A percentile compares a stretch with the other conserved stretches of the same genome.
These are phyloP conservation scores for Bubo bubo DNA, from an alignment of 2,113 vertebrate genomes.

Conservation along the genomic window DNA sequence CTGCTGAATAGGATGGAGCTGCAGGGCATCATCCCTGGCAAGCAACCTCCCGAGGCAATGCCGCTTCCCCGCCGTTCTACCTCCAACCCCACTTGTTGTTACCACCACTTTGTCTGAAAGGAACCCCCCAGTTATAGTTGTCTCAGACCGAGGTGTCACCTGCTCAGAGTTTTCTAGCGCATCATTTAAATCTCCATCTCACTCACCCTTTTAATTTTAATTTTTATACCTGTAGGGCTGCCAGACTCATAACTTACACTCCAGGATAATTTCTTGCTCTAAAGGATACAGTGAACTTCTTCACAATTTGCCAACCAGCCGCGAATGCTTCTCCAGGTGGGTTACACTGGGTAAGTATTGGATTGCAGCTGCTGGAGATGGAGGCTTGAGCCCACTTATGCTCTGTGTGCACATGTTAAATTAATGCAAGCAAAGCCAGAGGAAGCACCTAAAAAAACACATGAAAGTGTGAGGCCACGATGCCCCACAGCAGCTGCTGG, in stretches of 20 bases:
- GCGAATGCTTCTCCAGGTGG: not conserved
- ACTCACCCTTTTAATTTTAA: not conserved
- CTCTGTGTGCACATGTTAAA: not conserved
- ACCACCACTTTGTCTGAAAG: not conserved
- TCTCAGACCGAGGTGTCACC: not conserved
- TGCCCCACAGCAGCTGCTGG: fast-evolving
- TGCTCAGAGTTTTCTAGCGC: not conserved
- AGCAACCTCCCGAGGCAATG: not conserved
- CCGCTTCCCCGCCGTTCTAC: not conserved
- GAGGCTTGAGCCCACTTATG: not conserved
- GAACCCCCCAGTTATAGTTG: not conserved
- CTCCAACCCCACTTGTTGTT: not conserved
- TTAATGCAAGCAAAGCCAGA: not conserved
- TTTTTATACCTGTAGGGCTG: not conserved
- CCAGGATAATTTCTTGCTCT: slow-evolving; percentile 39
- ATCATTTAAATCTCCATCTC: not conserved
- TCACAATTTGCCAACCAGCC: not conserved
- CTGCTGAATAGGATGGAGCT: not conserved
- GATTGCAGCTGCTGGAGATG: not conserved
- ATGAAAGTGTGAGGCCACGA: not conserved
- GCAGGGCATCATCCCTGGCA: not conserved
- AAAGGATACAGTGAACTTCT: not conserved
- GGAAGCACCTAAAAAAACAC: not conserved
- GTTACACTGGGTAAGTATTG: not conserved
- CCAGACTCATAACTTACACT: not conserved